Base-by-base conservation (phyloP, 2,888 invertebrate species). In the Stenchaetothrips biformis region DNA sequence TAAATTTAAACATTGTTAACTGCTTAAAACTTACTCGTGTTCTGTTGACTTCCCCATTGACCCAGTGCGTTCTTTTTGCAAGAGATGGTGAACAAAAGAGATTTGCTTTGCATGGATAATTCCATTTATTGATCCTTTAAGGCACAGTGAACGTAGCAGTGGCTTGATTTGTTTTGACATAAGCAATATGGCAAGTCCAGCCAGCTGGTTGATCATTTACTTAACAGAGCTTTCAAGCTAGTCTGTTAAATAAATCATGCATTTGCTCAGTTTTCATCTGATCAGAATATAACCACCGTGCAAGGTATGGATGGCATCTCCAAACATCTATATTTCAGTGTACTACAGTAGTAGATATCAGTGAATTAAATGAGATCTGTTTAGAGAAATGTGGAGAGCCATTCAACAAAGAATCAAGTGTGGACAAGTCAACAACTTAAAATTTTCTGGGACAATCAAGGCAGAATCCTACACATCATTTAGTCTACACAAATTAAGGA, bases 121-220 rank as follows among this genome's bases (percentile, higher is more conserved):
- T 74, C 25, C 67, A 74, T 74, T 74, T 74, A 74, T 74, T 74
- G 67, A 74, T 74, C 67, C 67, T 74, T 74, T 74, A 74, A 74
- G 67, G 67, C 67, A 74, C 67, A 74, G 67, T 74, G 67, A 74
- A 74, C 25, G 25, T 21, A 74, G n/a, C 25, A 25, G 67, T 25
- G 37, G 37, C 37, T 37, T 37, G 37, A 37, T 37, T 37, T 37
- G 37, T 37, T 37, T 37, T 37, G 37, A 37, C 37, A 37, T 37
- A 37, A 74, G 67, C 25, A 74, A 25, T 74, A 74, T 74, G 67
- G 25, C 25, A 21, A 74, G 67, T 74, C 67, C 67, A 74, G 67
- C 67, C 67, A 74, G 67, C 67, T 74, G 67, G 67, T 21, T 74
- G 25, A 74, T 74, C 67, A 74, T 25, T 74, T 67, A 67, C 7